phyloP scores from a whole-genome alignment of 2,113 vertebrate genomes.

The Falcunculus frontatus region DNA sequence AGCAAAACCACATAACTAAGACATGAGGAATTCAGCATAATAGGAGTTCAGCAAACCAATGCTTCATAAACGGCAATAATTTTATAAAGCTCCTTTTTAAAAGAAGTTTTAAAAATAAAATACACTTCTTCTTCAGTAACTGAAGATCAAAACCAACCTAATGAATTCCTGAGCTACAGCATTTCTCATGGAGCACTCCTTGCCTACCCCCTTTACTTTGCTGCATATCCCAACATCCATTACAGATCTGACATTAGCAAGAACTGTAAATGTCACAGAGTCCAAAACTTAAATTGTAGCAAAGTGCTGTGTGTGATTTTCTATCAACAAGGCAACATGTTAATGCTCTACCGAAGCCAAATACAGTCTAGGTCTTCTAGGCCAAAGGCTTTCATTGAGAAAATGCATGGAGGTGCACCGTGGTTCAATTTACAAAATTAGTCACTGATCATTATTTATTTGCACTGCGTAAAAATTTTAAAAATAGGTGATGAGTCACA shows the following conservation, averaged over 20 bases:
- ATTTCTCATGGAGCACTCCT: neutral
- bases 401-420: neutral
- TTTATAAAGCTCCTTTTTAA: neutral
- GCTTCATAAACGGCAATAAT: neutral
- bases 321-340: neutral
- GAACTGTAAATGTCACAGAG: neutral
- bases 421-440: neutral
- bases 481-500: neutral
- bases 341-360: neutral
- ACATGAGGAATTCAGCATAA: conserved; percentile 14
- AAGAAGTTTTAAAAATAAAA: neutral
- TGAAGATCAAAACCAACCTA: neutral
- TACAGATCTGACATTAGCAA: neutral
- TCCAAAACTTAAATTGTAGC: neutral
- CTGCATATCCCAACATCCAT: neutral
- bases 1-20: conserved; percentile 46
- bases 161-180: neutral
- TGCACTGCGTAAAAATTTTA: neutral
- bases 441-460: neutral
- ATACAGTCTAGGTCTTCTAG: neutral
- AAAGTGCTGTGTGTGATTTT: neutral
- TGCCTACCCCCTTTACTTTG: neutral
- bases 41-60: neutral
- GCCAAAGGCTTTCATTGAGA: neutral
- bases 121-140: neutral